phyloP scores from a whole-genome alignment of 2,888 invertebrate genomes.

The Andrena praecox region DNA sequence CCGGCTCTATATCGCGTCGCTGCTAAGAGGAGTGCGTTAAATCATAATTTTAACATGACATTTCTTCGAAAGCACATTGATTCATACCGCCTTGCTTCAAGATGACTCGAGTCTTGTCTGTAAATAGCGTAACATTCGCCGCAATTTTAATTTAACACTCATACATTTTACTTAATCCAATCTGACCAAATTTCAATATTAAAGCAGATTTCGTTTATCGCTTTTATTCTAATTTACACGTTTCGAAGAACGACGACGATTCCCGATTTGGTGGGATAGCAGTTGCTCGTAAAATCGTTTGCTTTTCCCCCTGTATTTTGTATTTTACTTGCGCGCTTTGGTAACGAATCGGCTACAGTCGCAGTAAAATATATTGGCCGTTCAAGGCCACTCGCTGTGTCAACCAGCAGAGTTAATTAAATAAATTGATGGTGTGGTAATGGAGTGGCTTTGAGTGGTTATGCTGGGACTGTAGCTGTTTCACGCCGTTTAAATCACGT shows the following conservation, averaged over 20 bases:
- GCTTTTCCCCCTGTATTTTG: not conserved
- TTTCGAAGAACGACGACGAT: not conserved
- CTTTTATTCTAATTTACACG: not conserved
- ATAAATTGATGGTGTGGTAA: not conserved
- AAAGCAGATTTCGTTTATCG: not conserved
- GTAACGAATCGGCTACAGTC: not conserved
- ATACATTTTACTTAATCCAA: not conserved
- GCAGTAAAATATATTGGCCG: not conserved
- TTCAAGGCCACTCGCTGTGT: not conserved
- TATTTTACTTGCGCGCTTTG: not conserved
- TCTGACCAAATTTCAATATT: not conserved
- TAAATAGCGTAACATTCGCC: not conserved
- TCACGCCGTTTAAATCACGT: conserved; percentile 49
- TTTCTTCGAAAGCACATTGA: conserved; percentile 39
- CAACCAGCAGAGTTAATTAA: not conserved
- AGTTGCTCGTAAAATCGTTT: not conserved
- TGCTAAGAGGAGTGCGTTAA: conserved; percentile 45
- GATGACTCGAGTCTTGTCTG: not conserved
- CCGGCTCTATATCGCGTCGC: conserved; percentile 43
- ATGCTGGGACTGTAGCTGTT: not conserved
- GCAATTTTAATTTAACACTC: conserved; percentile 7
- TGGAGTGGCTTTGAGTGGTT: not conserved
- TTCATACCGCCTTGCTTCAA: conserved; percentile 2
- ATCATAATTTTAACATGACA: conserved; percentile 32
- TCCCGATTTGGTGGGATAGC: not conserved